Evolutionary conservation across 2,113 vertebrate species (phyloP).

Genomic region (Albula goreensis): DNA sequence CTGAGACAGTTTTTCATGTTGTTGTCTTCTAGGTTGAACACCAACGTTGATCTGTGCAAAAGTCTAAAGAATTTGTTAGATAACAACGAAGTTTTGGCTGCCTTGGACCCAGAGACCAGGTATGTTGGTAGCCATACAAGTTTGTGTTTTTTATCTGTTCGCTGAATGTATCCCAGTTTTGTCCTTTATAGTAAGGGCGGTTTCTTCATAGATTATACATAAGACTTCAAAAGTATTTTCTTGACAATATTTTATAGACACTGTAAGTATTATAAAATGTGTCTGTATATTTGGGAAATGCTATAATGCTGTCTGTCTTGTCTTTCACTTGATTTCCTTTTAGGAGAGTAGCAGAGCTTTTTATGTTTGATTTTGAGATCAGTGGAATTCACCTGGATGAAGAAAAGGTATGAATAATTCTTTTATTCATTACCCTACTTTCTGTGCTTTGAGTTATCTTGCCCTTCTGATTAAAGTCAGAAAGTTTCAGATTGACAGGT

Average conservation of each 20-base stretch:
- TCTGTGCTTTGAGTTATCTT: not conserved
- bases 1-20: constrained; percentile 27
- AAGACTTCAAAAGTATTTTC: no score
- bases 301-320: not conserved
- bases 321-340: constrained; percentile 29
- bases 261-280: no score
- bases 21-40: constrained; percentile 83
- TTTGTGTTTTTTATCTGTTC: not conserved
- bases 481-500: no score
- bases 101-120: constrained; percentile 90
- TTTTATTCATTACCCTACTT: not conserved
- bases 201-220: no score
- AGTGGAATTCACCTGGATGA: constrained; percentile 96
- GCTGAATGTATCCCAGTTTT: not conserved
- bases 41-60: constrained; percentile 87
- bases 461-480: not conserved
- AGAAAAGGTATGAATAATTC: constrained; percentile 76
- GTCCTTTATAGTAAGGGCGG: no score
- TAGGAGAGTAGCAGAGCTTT: constrained; percentile 93
- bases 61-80: constrained; percentile 82
- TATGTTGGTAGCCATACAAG: constrained; percentile 46
- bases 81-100: constrained; percentile 70
- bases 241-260: not conserved
- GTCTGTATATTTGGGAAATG: not conserved
- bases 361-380: constrained; percentile 99